A percentile compares a stretch with the other conserved stretches of the same genome.
phyloP scores from a whole-genome alignment of 2,113 vertebrate genomes.

The Daphoenositta chrysoptera region DNA sequence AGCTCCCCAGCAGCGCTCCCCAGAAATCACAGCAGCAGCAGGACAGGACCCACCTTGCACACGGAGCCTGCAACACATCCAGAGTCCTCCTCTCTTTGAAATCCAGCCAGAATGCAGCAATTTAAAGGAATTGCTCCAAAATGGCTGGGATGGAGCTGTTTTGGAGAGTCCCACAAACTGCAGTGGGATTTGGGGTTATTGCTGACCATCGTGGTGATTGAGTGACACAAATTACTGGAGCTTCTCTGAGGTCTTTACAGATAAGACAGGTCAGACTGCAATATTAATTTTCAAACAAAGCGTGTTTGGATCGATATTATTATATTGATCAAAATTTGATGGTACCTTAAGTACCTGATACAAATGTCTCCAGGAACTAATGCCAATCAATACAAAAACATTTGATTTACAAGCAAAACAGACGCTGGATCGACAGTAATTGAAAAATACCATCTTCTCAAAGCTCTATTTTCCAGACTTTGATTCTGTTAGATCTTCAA shows the following conservation, averaged over 20 bases:
- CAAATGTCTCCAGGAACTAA: background rate
- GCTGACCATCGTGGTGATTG: background rate
- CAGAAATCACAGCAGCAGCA: background rate
- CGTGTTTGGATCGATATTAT: background rate
- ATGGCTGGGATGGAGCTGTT: background rate
- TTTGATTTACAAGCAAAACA: background rate
- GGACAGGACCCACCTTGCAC: background rate
- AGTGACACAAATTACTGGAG: background rate
- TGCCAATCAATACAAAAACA: background rate
- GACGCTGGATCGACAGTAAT: background rate
- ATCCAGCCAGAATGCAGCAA: background rate
- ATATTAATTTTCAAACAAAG: background rate
- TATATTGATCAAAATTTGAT: background rate
- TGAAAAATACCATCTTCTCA: background rate
- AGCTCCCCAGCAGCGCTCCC: background rate
- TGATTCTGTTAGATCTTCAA: background rate
- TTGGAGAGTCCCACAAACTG: background rate
- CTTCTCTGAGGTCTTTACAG: background rate
- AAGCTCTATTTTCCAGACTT: background rate
- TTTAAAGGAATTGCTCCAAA: background rate
- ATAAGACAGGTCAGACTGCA: background rate
- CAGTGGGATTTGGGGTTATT: background rate
- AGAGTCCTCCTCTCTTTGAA: background rate
- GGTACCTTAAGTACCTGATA: background rate
- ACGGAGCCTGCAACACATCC: background rate